A percentile compares a stretch with the other conserved stretches of the same genome.
Conservation (phyloP, 2,888 invertebrate species). For the Oligia fasciuncula region DNA sequence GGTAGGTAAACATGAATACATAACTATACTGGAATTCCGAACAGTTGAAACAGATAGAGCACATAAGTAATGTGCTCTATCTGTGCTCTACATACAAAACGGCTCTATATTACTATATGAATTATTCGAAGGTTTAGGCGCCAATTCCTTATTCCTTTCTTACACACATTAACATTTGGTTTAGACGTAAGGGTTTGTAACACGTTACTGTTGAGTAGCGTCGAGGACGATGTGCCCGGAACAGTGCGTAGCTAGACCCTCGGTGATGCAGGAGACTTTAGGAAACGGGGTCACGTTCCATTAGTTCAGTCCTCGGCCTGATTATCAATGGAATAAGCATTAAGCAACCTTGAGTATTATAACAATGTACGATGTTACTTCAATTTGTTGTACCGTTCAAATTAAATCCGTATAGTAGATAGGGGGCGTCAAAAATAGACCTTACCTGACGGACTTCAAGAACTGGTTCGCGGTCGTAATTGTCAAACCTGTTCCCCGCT, state of each 20-base stretch:
- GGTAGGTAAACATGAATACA: slow-evolving; percentile 3
- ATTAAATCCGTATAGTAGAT: slow-evolving; percentile 21
- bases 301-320: not conserved
- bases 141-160: not conserved
- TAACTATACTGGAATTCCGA: slow-evolving; percentile 17
- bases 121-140: slow-evolving; percentile 1
- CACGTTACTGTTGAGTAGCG: not conserved
- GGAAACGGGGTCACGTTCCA: not conserved
- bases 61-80: slow-evolving; percentile 40
- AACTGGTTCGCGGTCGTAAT: slow-evolving; percentile 47
- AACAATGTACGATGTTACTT: not conserved
- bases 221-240: not conserved
- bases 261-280: not conserved
- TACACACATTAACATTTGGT: not conserved
- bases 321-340: not conserved
- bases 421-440: slow-evolving; percentile 39
- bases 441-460: slow-evolving; percentile 18
- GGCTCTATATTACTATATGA: not conserved
- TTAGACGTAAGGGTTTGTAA: not conserved
- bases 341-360: not conserved
- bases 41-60: slow-evolving; percentile 25
- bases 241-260: not conserved
- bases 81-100: slow-evolving; percentile 18
- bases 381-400: slow-evolving; percentile 15
- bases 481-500: slow-evolving; percentile 48